phyloP scores from a whole-genome alignment of 1,140 invertebrate species.

The Drosophila burlai region DNA sequence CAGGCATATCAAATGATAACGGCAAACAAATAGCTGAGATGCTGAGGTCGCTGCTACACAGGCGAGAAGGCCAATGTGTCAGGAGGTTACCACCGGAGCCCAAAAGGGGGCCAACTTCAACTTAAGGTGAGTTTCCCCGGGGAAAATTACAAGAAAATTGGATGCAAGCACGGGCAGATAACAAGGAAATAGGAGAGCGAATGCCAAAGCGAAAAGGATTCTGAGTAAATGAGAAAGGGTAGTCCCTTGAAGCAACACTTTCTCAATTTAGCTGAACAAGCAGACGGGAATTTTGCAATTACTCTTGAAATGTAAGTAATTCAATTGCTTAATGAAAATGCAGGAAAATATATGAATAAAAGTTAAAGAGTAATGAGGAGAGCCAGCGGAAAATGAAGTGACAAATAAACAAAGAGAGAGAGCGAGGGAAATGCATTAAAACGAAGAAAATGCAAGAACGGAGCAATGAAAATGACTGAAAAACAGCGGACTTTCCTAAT shows the following conservation, averaged over 20 bases:
- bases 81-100: slow-evolving; percentile 40
- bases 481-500: slow-evolving; percentile 17
- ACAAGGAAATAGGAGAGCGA: slow-evolving; percentile 11
- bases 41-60: slow-evolving; percentile 4
- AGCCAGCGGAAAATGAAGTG: neutral
- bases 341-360: neutral
- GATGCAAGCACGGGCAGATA: neutral
- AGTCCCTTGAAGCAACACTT: slow-evolving; percentile 11
- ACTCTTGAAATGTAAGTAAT: slow-evolving; percentile 11
- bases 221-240: slow-evolving; percentile 9
- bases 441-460: neutral
- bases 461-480: neutral
- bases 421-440: slow-evolving; percentile 3
- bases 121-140: slow-evolving; percentile 2
- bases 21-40: slow-evolving; percentile 41
- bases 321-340: neutral
- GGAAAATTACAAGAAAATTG: slow-evolving; percentile 29
- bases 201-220: slow-evolving; percentile 1
- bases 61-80: slow-evolving; percentile 53
- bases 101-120: slow-evolving; percentile 11
- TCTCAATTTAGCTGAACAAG: slow-evolving; percentile 24
- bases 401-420: neutral
- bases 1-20: slow-evolving; percentile 45
- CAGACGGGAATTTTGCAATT: slow-evolving; percentile 4
- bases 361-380: slow-evolving; percentile 4